Conservation (phyloP, 64 coral and sea anemone species). For the Pocillopora damicornis region DNA sequence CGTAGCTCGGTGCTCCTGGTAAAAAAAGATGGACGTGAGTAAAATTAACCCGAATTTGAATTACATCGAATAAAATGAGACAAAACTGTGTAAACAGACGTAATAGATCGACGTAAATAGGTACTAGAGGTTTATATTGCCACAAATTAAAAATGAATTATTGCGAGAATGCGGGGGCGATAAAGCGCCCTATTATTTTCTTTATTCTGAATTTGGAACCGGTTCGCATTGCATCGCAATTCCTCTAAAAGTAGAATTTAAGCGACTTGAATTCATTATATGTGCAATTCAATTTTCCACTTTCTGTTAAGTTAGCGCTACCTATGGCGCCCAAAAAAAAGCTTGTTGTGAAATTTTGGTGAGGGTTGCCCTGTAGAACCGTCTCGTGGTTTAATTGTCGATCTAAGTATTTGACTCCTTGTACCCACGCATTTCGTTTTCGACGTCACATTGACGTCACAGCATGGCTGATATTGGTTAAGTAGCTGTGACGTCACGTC, state of each 20-base stretch:
- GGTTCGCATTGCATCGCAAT: background rate
- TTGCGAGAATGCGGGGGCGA: constrained; percentile 18
- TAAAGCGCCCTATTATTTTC: background rate
- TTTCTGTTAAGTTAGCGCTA: background rate
- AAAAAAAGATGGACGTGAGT: background rate
- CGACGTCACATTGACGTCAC: constrained; percentile 89
- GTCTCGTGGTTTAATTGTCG: background rate
- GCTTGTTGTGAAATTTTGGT: background rate
- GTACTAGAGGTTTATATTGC: background rate
- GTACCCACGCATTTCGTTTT: constrained; percentile 34
- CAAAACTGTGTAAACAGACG: constrained; percentile 6
- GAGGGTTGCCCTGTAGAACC: background rate
- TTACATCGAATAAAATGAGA: background rate
- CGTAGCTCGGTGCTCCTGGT: no score
- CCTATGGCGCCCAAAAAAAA: background rate
- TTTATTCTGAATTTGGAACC: background rate
- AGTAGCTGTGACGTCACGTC: constrained; percentile 65
- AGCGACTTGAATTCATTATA: background rate
- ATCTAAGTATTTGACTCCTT: background rate
- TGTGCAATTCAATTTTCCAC: background rate
- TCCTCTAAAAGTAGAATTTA: background rate
- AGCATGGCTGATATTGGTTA: constrained; percentile 61
- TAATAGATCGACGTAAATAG: constrained; percentile 13
- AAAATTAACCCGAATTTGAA: background rate
- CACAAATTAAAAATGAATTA: constrained; percentile 6